A percentile compares a stretch with the other conserved stretches of the same genome.
phyloP scores from a whole-genome alignment of 2,888 invertebrate species.

The Uropetala carovei region DNA sequence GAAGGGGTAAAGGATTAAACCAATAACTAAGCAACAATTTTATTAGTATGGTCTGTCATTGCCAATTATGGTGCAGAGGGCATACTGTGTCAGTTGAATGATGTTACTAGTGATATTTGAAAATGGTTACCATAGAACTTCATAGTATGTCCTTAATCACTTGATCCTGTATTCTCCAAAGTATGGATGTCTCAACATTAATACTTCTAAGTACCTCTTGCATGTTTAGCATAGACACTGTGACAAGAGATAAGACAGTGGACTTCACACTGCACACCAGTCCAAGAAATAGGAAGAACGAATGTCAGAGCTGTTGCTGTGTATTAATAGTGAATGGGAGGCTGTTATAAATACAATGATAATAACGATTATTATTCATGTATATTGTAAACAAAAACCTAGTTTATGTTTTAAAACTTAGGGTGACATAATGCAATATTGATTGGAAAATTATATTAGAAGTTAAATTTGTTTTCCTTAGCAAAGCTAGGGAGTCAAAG shows the following conservation, averaged over 20 bases:
- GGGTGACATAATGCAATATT: constrained; percentile 63
- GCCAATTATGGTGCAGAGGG: constrained; percentile 58
- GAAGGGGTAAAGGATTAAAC: constrained; percentile 63
- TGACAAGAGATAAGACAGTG: constrained; percentile 60
- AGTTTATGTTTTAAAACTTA: constrained; percentile 58
- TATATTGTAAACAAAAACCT: constrained; percentile 57
- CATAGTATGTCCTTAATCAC: constrained; percentile 63
- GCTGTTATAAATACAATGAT: constrained; percentile 62
- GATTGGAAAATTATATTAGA: constrained; percentile 53
- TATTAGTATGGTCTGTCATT: constrained; percentile 59
- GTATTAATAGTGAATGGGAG: constrained; percentile 62
- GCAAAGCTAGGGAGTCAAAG: constrained; percentile 40
- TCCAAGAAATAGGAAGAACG: constrained; percentile 57
- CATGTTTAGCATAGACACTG: constrained; percentile 63
- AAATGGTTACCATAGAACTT: constrained; percentile 42
- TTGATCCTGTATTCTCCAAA: constrained; percentile 61
- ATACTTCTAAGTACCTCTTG: constrained; percentile 62
- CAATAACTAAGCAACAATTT: constrained; percentile 58
- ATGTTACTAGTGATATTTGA: constrained; percentile 63
- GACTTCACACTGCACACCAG: constrained; percentile 58
- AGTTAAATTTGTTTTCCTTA: constrained; percentile 31
- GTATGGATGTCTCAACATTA: constrained; percentile 64
- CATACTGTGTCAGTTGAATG: constrained; percentile 64
- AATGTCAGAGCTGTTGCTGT: constrained; percentile 64
- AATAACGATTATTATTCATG: constrained; percentile 56